phyloP scores from a whole-genome alignment of 2,113 vertebrate species.

The Semicossyphus pulcher region DNA sequence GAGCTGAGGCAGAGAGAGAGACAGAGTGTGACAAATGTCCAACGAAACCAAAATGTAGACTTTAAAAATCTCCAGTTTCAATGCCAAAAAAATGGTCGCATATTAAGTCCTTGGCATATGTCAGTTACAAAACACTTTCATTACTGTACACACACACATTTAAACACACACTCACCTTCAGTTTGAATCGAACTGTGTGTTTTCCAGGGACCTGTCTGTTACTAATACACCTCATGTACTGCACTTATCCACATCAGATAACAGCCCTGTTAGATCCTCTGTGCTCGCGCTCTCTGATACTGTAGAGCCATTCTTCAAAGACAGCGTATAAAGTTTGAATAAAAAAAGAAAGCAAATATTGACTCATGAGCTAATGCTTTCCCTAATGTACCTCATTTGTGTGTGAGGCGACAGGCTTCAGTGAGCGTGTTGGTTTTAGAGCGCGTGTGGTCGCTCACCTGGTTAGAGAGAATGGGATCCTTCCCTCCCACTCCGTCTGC shows the following conservation, averaged over 20 bases:
- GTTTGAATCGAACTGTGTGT: neutral
- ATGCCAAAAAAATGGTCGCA: neutral
- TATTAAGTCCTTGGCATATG: neutral
- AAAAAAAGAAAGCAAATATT: constrained; percentile 38
- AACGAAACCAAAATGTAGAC: neutral
- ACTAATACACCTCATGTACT: constrained; percentile 15
- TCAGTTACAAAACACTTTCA: constrained; percentile 1
- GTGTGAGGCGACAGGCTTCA: constrained; percentile 5
- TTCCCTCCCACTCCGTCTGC: constrained; percentile 52
- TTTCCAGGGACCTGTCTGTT: constrained; percentile 32
- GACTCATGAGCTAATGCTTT: constrained; percentile 9
- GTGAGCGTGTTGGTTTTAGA: constrained; percentile 24
- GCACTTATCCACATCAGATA: constrained; percentile 26
- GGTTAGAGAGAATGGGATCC: constrained; percentile 39
- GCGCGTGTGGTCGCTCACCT: constrained; percentile 60
- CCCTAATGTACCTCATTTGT: constrained; percentile 12
- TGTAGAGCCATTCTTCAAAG: constrained; percentile 27
- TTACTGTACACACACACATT: constrained; percentile 13
- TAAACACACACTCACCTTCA: constrained; percentile 43
- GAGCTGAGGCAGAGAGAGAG: constrained; percentile 18
- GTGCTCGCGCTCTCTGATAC: neutral
- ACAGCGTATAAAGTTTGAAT: neutral
- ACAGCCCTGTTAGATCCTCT: constrained; percentile 12
- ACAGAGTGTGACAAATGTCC: constrained; percentile 2
- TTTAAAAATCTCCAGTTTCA: neutral